phyloP scores from a whole-genome alignment of 2,113 vertebrate species.

The Galeopterus variegatus region DNA sequence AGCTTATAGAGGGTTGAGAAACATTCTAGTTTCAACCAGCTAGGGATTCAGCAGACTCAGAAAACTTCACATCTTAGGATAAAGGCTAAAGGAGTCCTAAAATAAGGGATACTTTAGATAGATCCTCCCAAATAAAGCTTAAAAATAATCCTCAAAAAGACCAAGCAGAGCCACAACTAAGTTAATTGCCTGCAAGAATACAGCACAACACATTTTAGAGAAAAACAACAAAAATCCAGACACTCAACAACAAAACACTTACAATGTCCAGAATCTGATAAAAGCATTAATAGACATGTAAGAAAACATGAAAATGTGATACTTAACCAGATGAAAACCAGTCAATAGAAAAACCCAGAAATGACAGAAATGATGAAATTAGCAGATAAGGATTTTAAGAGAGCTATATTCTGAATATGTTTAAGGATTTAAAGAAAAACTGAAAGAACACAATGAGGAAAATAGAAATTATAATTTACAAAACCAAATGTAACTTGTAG shows the following conservation, averaged over 20 bases:
- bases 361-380: background rate
- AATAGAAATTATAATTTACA: background rate
- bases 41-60: background rate
- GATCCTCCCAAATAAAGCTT: background rate
- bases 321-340: background rate
- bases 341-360: slow-evolving; percentile 3
- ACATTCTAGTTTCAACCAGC: background rate
- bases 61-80: background rate
- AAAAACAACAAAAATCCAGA: background rate
- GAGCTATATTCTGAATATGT: background rate
- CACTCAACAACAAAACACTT: background rate
- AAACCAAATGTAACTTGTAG: background rate
- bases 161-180: background rate
- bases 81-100: background rate
- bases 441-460: background rate
- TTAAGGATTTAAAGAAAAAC: slow-evolving; percentile 19
- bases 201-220: background rate
- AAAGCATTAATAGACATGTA: background rate
- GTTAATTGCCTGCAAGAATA: background rate
- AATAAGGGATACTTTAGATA: background rate
- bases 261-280: background rate
- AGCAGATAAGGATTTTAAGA: background rate
- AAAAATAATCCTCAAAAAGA: background rate
- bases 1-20: background rate
- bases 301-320: slow-evolving; percentile 8